phyloP scores from a whole-genome alignment of 2,797 vertebrate species.

The Gymnopithys bicolor region DNA sequence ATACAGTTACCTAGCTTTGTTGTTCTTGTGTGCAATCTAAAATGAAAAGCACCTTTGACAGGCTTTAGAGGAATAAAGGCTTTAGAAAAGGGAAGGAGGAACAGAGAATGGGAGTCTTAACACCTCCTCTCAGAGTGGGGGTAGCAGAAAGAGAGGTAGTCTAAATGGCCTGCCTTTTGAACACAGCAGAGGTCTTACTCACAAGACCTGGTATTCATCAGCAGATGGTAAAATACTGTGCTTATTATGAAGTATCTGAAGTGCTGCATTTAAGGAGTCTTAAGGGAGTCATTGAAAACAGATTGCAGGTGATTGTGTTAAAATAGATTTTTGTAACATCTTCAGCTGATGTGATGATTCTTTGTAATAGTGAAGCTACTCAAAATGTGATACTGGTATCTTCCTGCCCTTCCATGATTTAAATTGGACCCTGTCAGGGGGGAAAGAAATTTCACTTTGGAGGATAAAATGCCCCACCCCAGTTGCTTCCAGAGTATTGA shows the following conservation, averaged over 20 bases:
- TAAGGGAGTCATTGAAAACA: constrained; percentile 20
- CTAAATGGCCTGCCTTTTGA: neutral
- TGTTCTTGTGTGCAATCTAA: neutral
- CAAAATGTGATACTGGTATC: neutral
- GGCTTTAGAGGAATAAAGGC: neutral
- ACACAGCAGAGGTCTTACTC: neutral
- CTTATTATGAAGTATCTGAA: constrained; percentile 20
- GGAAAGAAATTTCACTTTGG: neutral
- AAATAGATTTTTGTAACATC: constrained; percentile 36
- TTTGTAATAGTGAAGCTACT: neutral
- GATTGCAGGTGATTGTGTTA: constrained; percentile 35
- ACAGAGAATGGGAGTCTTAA: neutral
- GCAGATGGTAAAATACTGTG: neutral
- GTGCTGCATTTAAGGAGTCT: neutral
- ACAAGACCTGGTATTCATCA: neutral
- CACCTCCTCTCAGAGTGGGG: accelerated
- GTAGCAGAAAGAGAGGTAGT: neutral
- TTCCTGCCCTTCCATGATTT: neutral
- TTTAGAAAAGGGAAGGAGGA: neutral
- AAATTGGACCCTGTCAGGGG: neutral
- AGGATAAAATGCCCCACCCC: neutral
- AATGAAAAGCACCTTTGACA: neutral
- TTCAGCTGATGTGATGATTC: constrained; percentile 3
- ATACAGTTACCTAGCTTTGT: neutral
- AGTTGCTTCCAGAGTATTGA: neutral